Conservation (phyloP, 2,888 invertebrate genomes). For the Tromatobia lineatoria region DNA sequence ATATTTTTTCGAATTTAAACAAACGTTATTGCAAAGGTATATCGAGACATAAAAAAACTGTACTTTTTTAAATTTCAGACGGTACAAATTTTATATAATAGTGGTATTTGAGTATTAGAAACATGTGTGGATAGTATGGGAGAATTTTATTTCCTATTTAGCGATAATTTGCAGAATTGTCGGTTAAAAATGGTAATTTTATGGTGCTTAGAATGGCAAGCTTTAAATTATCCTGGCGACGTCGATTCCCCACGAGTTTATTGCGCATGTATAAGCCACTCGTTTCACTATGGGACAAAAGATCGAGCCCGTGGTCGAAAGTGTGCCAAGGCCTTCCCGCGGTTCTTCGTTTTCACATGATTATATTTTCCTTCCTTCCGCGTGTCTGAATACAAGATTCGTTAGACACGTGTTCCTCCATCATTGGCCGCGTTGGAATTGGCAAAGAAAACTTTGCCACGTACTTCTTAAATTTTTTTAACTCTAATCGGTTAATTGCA, state of each 20-base stretch:
- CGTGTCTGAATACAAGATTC: neutral
- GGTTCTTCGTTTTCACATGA: conserved; percentile 69
- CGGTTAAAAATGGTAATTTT: neutral
- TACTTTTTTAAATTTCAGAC: no score
- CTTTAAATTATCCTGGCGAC: neutral
- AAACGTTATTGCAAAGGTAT: no score
- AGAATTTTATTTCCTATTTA: neutral
- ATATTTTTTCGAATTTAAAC: no score
- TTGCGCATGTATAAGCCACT: conserved; percentile 1
- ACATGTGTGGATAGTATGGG: neutral
- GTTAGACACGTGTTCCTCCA: neutral
- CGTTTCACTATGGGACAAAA: conserved; percentile 68
- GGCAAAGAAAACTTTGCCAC: conserved; percentile 5
- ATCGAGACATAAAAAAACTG: no score
- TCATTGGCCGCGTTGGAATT: neutral
- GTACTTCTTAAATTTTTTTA: neutral
- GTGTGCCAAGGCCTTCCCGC: conserved; percentile 75
- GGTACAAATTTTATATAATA: no score
- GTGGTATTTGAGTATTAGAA: neutral
- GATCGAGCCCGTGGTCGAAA: conserved; percentile 64
- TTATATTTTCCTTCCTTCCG: conserved; percentile 31
- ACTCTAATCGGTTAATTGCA: neutral
- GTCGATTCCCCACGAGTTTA: neutral
- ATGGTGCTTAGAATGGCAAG: neutral
- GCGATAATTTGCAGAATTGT: neutral